Evolutionary conservation across 2,797 vertebrate genomes (phyloP), one percentile per base, ranked within the genome.

Genomic region (Lerista edwardsae): DNA sequence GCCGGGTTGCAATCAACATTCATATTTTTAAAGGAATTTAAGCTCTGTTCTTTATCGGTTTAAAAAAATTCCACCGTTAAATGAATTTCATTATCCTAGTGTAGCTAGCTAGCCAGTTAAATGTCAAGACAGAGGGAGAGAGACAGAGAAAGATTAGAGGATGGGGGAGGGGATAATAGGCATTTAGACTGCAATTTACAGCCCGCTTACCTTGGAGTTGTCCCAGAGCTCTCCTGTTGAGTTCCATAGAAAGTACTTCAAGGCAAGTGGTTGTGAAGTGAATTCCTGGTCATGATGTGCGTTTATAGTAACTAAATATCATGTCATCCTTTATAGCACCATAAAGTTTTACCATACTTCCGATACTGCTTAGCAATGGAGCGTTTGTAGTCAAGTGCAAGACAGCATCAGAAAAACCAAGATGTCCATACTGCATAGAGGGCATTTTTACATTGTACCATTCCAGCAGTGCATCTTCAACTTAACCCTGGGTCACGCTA

Each of bases 141-240:
- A 19, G 51, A 55, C 14, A 47, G 47, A 47, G 6, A 55, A 3
- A 55, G 51, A 55, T 55, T 19, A 55, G 51, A 55, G 51, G 11
- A n/a, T 17, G 17, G 76, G 25, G 39, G n/a, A 51, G 27, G 59
- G 23, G 34, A 36, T 59, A 62, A 78, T 19, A n/a, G 59, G 47
- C 62, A 64, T 75, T 68, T 75, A 75, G 65, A 25, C 31, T 80
- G 64, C 75, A 81, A 85, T 85, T 80, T 75, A 85, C 47, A 75
- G 47, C 25, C 64, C 64, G 69, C 64, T 80, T 80, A 75, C 51
- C n/a, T 41, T n/a, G 29, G n/a, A 80, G 51, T 68, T 80, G 84
- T 80, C 62, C 83, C 67, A 36, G 55, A 77, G 31, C 31, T 19
- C 9, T 75, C n/a, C 47, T 68, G 17, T 36, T 74, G 84, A 80